Evolutionary conservation across 2,113 vertebrate species (phyloP).

Genomic region (Vanacampus margaritifer): DNA sequence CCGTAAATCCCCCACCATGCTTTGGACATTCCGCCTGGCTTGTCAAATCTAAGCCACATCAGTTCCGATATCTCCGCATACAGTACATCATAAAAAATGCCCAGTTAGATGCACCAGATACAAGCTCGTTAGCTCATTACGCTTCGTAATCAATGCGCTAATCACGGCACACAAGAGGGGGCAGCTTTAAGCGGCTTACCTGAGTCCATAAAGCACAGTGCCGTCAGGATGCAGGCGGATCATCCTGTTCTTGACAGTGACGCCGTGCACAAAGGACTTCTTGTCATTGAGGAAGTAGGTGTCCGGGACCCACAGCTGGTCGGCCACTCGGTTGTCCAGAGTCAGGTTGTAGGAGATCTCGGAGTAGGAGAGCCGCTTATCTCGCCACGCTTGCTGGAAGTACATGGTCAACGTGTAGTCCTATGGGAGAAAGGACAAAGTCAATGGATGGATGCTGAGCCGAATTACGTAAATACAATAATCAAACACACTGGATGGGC

Average conservation of each 20-base stretch:
- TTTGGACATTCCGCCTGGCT: neutral
- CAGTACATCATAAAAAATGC: slow-evolving; percentile 7
- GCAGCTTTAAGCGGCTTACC: slow-evolving; percentile 72
- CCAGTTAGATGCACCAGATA: neutral
- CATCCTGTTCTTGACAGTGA: slow-evolving; percentile 99
- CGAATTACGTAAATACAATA: neutral
- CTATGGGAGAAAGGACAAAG: slow-evolving; percentile 64
- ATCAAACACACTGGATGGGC: slow-evolving; percentile 1
- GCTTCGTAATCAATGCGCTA: slow-evolving; percentile 13
- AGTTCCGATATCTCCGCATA: neutral
- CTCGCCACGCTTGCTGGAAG: slow-evolving; percentile 97
- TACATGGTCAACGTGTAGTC: slow-evolving; percentile 99
- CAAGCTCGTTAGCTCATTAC: slow-evolving; percentile 13
- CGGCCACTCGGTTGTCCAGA: slow-evolving; percentile 96
- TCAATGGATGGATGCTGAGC: slow-evolving; percentile 11
- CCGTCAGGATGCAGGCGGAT: slow-evolving; percentile 97
- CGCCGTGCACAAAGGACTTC: slow-evolving; percentile 98
- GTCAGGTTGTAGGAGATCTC: slow-evolving; percentile 97
- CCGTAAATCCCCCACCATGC: neutral
- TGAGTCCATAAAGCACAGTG: slow-evolving; percentile 95
- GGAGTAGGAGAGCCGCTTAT: slow-evolving; percentile 96
- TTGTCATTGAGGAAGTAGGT: slow-evolving; percentile 99
- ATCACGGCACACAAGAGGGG: slow-evolving; percentile 1
- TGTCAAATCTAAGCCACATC: neutral
- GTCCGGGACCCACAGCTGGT: slow-evolving; percentile 97